These are phyloP conservation scores for Madoqua kirkii DNA, from an alignment of 2,113 vertebrate species.

Conservation along the genomic window DNA sequence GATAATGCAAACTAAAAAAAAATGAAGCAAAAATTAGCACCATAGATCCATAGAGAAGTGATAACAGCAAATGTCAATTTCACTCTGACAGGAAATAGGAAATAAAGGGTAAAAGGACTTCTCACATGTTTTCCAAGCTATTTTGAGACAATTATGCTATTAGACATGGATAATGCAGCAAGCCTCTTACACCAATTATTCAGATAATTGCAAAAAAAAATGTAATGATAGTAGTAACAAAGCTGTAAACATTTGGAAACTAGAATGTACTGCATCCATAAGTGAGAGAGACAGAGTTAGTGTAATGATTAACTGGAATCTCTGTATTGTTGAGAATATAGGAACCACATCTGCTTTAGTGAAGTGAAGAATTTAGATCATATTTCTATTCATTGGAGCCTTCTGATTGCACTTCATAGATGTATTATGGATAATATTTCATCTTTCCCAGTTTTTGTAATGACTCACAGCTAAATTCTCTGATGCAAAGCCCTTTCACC, in stretches of 20 bases:
- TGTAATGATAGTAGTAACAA: neutral
- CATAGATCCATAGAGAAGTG: neutral
- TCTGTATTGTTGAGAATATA: neutral
- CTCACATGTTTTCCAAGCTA: neutral
- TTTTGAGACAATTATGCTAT: neutral
- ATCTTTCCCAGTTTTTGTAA: neutral
- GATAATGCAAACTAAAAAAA: neutral
- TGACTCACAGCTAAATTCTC: conserved; percentile 25
- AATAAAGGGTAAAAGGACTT: neutral
- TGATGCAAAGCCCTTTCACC: neutral
- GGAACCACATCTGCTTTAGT: neutral
- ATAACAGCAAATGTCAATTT: neutral
- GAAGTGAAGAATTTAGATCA: conserved; percentile 1
- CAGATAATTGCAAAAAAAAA: neutral
- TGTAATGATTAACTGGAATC: neutral
- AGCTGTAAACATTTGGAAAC: neutral
- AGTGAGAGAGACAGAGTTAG: neutral
- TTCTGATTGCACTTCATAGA: neutral
- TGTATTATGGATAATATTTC: neutral
- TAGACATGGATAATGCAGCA: neutral
- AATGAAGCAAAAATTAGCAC: neutral
- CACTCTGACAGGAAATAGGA: neutral
- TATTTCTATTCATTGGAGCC: neutral
- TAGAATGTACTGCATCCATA: neutral
- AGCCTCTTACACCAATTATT: neutral